These are phyloP conservation scores for Bombus huntii DNA, from an alignment of 1,140 invertebrate species.

Conservation along the genomic window DNA sequence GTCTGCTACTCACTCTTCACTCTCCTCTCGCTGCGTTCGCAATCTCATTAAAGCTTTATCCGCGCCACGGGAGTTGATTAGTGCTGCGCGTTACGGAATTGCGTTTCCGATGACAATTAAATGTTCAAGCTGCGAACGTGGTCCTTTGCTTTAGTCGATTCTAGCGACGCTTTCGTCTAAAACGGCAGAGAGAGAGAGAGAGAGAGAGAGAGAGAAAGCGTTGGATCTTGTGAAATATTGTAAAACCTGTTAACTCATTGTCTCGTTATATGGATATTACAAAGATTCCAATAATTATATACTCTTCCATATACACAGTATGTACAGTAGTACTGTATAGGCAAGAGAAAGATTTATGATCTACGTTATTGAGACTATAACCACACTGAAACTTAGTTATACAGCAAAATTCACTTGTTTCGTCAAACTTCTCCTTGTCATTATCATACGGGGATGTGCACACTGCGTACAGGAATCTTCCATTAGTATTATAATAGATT, in stretches of 20 bases:
- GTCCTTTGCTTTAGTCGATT: conserved; percentile 9
- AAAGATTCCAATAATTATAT: not conserved
- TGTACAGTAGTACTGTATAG: not conserved
- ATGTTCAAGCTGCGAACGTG: conserved; percentile 11
- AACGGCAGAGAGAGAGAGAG: too few species aligned
- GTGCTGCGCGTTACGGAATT: conserved; percentile 46
- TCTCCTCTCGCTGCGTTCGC: conserved; percentile 1
- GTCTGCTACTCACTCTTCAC: not conserved
- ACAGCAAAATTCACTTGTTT: not conserved
- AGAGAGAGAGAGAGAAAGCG: too few species aligned
- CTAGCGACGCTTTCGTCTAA: not conserved
- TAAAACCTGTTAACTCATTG: not conserved
- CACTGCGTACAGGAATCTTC: not conserved
- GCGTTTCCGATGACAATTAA: conserved; percentile 51
- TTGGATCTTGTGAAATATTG: too few species aligned
- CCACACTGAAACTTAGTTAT: not conserved
- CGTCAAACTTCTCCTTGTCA: not conserved
- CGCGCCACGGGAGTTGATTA: conserved; percentile 39
- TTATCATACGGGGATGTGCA: not conserved
- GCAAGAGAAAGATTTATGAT: not conserved
- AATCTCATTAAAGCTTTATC: conserved; percentile 51
- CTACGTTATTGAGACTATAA: not conserved
- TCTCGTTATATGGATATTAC: not conserved
- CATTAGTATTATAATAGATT: not conserved
- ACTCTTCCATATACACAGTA: not conserved